Evolutionary conservation across 2,113 vertebrate species (phyloP), one percentile per base, ranked within the genome.

Genomic region (Ahaetulla prasina): DNA sequence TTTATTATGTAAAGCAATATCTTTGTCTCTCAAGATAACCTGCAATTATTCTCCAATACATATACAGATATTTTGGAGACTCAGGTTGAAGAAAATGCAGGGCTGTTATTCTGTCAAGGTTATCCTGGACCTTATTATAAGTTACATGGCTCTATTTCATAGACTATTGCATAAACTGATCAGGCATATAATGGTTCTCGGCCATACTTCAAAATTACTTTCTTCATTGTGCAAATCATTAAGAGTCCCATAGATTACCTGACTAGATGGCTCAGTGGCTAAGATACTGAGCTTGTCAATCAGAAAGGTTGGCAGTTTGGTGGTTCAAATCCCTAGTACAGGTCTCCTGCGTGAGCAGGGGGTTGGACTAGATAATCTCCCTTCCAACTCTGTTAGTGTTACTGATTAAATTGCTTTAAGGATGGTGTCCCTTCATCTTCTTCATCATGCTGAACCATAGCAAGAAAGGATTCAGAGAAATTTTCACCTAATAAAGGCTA

Each of bases 171-270:
- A 91, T 14, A 87, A 87, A 50, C 39, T 63, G 86, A 55, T 87
- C 90, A 91, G 86, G 85, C 85, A 35, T 91, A 50, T 63, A 45
- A 91, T 87, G 54, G 54, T 35, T 63, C 54, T 91, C 84, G 47
- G 11, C 54, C 85, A 57, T 22, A n/a, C 10, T 57, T 91, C 53
- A 60, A 87, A 87, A 91, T 49, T 63, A 87, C 30, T 60, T 86
- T 91, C 84, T 91, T 60, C 84, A 50, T 91, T 91, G 50, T 39
- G 43, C 30, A 91, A 87, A 60, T 87, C 53, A 87, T 91, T 39
- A 91, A 87, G 27, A 43, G 68, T 85, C 63, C 35, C 25, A 45
- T 3, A 35, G 49, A 87, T 35, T n/a, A n/a, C n/a, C n/a, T n/a
- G n/a, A n/a, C n/a, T n/a, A n/a, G n/a, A n/a, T n/a, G n/a, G n/a